Conservation (phyloP, 2,797 vertebrate genomes). For the Hybognathus amarus region DNA sequence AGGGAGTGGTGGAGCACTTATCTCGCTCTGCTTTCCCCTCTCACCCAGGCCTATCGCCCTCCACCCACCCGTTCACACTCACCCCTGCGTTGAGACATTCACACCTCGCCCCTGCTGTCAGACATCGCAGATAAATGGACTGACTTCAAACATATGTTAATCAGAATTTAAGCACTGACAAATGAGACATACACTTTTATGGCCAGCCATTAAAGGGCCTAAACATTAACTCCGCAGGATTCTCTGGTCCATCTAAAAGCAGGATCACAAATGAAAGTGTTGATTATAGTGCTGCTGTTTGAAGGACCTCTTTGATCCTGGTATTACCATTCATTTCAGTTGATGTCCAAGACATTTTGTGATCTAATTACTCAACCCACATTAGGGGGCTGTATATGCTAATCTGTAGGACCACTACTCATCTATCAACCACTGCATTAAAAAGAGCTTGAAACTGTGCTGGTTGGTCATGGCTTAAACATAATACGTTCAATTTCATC, state of each 20-base stretch:
- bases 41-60: conserved; percentile 52
- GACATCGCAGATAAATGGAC: conserved; percentile 43
- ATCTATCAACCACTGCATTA: not conserved
- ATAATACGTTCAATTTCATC: not conserved
- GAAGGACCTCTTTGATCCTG: conserved; percentile 10
- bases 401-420: not conserved
- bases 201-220: not conserved
- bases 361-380: conserved; percentile 27
- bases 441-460: not conserved
- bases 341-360: not conserved
- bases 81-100: conserved; percentile 38
- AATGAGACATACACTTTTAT: conserved; percentile 35
- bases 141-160: conserved; percentile 49
- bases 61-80: conserved; percentile 57
- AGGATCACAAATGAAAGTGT: conserved; percentile 6
- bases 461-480: not conserved
- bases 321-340: not conserved
- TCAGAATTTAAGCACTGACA: conserved; percentile 45
- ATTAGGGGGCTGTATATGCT: not conserved
- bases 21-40: conserved; percentile 66
- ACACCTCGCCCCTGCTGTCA: conserved; percentile 45
- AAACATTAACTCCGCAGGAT: not conserved
- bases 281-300: conserved; percentile 25
- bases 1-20: conserved; percentile 71
- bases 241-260: not conserved